phyloP scores from a whole-genome alignment of 2,797 vertebrate genomes.

The Serranus cabrilla region DNA sequence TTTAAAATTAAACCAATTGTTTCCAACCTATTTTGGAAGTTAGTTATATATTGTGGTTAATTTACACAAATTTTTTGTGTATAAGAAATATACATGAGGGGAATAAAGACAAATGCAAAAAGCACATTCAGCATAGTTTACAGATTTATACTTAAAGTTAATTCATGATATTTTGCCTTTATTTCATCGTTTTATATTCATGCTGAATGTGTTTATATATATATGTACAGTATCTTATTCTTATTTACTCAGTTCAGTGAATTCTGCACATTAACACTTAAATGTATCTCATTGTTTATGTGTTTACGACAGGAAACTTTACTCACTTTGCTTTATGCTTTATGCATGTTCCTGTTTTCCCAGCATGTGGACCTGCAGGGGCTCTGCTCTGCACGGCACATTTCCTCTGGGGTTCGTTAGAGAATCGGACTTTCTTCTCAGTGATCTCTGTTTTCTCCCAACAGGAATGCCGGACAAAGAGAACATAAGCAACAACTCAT shows the following conservation, averaged over 20 bases:
- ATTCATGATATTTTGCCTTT: not conserved
- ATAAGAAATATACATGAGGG: not conserved
- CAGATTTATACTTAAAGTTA: not conserved
- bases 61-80: no score
- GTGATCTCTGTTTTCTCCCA: conserved; percentile 34
- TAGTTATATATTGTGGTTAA: no score
- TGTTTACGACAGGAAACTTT: not conserved
- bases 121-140: not conserved
- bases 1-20: no score
- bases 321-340: not conserved
- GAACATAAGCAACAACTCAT: conserved; percentile 88
- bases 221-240: not conserved
- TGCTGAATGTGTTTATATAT: not conserved
- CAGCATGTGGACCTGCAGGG: not conserved
- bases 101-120: not conserved
- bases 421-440: not conserved
- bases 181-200: not conserved
- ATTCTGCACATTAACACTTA: not conserved
- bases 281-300: not conserved
- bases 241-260: not conserved
- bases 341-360: not conserved
- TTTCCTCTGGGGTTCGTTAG: not conserved
- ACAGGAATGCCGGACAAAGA: conserved; percentile 96
- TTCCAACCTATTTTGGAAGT: no score
- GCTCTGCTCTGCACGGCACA: not conserved